Base-by-base conservation (phyloP, 1,140 invertebrate species). In the Heliconius eleuchia region DNA sequence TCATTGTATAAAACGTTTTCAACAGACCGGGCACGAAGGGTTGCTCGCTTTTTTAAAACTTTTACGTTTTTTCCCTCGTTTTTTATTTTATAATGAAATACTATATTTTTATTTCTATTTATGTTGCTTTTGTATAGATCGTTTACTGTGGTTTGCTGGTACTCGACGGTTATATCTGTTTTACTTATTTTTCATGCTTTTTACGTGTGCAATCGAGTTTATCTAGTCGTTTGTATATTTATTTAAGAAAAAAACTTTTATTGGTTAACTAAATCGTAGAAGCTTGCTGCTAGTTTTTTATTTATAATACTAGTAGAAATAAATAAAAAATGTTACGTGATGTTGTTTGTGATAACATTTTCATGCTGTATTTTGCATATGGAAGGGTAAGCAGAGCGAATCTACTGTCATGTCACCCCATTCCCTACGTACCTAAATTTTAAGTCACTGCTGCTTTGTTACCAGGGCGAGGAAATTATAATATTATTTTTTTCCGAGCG, bases 1-100 rank as follows among this genome's bases (percentile, higher is more conserved):
- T 87, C 84, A 89, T 91, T 91, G 90, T 90, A 88, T 85, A 87
- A 85, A 85, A 85, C 71, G 74, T 74, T 80, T 80, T 80, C 74
- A 80, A 77, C 66, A 71, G 78, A 80, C 75, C 78, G 78, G 78
- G 73, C 75, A 76, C 75, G 79, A 80, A 80, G 79, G 79, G 79
- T 80, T 80, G 79, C 76, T 76, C 74, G 79, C 79, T 80, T 80
- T 80, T 80, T 76, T 77, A 80, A 46, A 80, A 80, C 52, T 80
- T 80, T 80, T 76, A 74, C 79, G 73, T 80, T 80, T 80, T 79
- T 80, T 77, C 74, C 42, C 37, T 30, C 39, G 42, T 60, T 52
- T 78, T 77, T 80, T 46, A 46, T 46, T 80, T 76, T 72, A 80
- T 71, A 73, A 76, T 80, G 79, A 80, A 80, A 80, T 80, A 80